Evolutionary conservation across 2,797 vertebrate species (phyloP).

Genomic region (Eulemur mongoz): DNA sequence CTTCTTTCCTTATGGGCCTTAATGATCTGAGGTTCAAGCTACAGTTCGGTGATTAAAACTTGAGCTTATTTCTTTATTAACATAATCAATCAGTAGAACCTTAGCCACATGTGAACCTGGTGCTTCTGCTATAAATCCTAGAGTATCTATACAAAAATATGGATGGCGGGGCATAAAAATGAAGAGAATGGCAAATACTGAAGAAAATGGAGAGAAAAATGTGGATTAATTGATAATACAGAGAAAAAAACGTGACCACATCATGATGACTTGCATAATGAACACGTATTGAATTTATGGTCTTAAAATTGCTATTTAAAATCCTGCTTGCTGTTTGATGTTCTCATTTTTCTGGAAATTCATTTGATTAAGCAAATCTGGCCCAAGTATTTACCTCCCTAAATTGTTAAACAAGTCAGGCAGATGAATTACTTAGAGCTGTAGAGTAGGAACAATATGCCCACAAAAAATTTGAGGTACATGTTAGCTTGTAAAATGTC

Average conservation of each 20-base stretch:
- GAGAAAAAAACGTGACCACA: constrained; percentile 77
- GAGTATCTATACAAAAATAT: constrained; percentile 68
- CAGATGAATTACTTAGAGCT: constrained; percentile 48
- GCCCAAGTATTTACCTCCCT: constrained; percentile 74
- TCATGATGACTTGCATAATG: constrained; percentile 78
- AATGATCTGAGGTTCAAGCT: constrained; percentile 62
- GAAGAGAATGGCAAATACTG: constrained; percentile 74
- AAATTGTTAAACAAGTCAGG: constrained; percentile 66
- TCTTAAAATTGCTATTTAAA: constrained; percentile 82
- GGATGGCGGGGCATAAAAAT: constrained; percentile 71
- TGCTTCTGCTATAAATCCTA: constrained; percentile 52
- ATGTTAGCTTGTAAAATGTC: not conserved
- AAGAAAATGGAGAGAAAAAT: constrained; percentile 75
- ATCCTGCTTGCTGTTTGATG: constrained; percentile 75
- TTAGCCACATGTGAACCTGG: not conserved
- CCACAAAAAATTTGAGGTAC: constrained; percentile 20
- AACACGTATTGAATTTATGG: constrained; percentile 76
- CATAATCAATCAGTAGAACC: constrained; percentile 55
- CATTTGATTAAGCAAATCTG: constrained; percentile 79
- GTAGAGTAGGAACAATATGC: not conserved
- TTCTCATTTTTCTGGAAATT: constrained; percentile 81
- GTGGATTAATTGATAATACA: constrained; percentile 79
- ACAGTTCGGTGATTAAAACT: constrained; percentile 70
- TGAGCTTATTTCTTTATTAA: constrained; percentile 66
- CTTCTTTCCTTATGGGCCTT: constrained; percentile 48